Base-by-base conservation (phyloP, 2,888 invertebrate genomes). In the Hydroisotoma schaefferi region DNA sequence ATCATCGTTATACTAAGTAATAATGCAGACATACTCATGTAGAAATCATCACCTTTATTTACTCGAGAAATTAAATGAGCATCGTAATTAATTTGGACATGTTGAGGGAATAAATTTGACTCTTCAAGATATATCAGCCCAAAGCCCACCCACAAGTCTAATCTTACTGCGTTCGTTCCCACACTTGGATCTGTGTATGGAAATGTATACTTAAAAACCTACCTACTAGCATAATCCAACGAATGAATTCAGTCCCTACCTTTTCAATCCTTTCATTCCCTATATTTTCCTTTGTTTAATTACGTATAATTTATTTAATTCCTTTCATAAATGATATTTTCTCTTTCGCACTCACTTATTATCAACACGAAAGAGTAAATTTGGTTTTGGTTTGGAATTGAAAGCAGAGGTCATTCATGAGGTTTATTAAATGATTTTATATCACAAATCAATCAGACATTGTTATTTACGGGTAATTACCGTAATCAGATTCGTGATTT, bases 271-370 rank as follows among this genome's bases (percentile, higher is more conserved):
- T n/a, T n/a, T n/a, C n/a, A n/a, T n/a, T n/a, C n/a, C n/a, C n/a
- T n/a, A n/a, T n/a, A n/a, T 43, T 23, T 28, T 28, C 22, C 4
- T 23, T 18, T 52, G 4, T n/a, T 53, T 43, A 52, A 52, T 53
- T 53, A 26, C 48, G 27, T 27, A 47, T 56, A 47, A 48, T 56
- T 47, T 56, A 33, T 55, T 55, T 43, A 46, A 55, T 48, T 48
- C 20, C 15, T 25, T 48, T 25, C 40, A 33, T 38, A 40, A 57
- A 43, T 49, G 51, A 57, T 51, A 51, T 25, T 57, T 51, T 51
- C 33, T 22, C 40, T 53, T 52, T 53, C 23, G 38, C 53, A 53
- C 53, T 40, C 26, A 38, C 40, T 40, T 43, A 40, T 53, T 53
- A 53, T 25, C 40, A 33, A 27, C 53, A 53, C 53, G 53, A 40